A percentile compares a stretch with the other conserved stretches of the same genome.
phyloP scores from a whole-genome alignment of 1,140 invertebrate genomes.

The Caenorhabditis remanei region DNA sequence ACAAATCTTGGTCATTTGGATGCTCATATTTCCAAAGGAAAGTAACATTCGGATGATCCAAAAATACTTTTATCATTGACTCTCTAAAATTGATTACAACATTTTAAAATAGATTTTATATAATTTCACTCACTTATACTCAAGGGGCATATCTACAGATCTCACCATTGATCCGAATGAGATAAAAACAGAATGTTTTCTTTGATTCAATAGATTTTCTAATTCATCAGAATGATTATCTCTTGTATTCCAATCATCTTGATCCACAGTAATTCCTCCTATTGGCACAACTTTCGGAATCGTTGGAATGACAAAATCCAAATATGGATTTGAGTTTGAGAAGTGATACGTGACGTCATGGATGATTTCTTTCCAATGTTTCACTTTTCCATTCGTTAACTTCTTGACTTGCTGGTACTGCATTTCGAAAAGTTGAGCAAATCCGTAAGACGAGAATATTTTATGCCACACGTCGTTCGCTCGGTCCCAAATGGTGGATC shows the following conservation, averaged over 20 bases:
- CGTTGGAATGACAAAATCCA: conserved; percentile 31
- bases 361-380: conserved; percentile 42
- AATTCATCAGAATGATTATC: background rate
- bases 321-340: conserved; percentile 14
- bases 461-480: conserved; percentile 10
- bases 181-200: conserved; percentile 6
- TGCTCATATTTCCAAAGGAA: conserved; percentile 1
- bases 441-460: background rate
- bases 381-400: conserved; percentile 19
- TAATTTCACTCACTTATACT: background rate
- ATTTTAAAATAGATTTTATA: background rate
- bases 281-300: conserved; percentile 32
- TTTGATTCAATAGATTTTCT: background rate
- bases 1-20: background rate
- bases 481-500: conserved; percentile 9
- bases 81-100: background rate
- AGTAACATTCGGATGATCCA: background rate
- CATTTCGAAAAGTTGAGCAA: background rate
- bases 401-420: background rate
- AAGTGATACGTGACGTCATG: conserved; percentile 47
- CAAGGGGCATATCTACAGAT: background rate
- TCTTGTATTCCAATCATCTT: background rate
- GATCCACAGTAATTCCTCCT: conserved; percentile 9
- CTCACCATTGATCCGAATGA: conserved; percentile 8
- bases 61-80: background rate